Percentiles rank a stretch among this genome's conserved stretches.
Conservation (phyloP, 2,888 invertebrate genomes). For the Malacosoma neustria region DNA sequence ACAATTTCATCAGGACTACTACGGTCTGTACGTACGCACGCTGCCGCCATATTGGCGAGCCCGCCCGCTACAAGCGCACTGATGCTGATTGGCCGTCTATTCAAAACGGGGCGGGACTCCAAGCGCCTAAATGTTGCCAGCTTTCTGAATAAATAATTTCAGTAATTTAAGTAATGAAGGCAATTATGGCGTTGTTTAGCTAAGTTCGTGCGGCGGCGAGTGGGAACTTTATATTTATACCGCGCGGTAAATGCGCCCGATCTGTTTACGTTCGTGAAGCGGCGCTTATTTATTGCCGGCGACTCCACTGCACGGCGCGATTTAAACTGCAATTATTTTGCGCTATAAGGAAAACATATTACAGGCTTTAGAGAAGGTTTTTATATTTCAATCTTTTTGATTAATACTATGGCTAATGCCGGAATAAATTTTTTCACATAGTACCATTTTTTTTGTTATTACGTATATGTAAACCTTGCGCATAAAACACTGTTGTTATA, state of each 20-base stretch:
- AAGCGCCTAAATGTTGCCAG: conserved; percentile 68
- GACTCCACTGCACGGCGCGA: conserved; percentile 60
- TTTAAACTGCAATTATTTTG: conserved; percentile 72
- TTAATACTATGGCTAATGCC: too few relatives aligned
- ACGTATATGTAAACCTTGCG: too few relatives aligned
- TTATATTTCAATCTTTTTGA: background rate
- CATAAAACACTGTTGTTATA: too few relatives aligned
- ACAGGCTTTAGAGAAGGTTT: conserved; percentile 30
- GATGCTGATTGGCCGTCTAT: conserved; percentile 38
- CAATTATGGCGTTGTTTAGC: conserved; percentile 76
- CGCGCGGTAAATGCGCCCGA: conserved; percentile 72
- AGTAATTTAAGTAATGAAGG: conserved; percentile 76
- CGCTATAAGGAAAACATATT: conserved; percentile 61
- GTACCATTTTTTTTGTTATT: too few relatives aligned
- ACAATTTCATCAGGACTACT: conserved; percentile 19
- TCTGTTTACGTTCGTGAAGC: conserved; percentile 63
- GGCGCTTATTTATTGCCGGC: conserved; percentile 63
- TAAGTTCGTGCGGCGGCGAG: conserved; percentile 72
- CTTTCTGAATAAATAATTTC: conserved; percentile 76
- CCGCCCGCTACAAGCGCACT: conserved; percentile 39
- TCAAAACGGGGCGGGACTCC: conserved; percentile 37
- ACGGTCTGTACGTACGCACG: conserved; percentile 31
- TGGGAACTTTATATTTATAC: conserved; percentile 74
- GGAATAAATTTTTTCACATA: conserved; percentile 25
- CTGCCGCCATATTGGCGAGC: conserved; percentile 64